phyloP scores from a whole-genome alignment of 2,113 vertebrate genomes.

The Leucosticte australis region DNA sequence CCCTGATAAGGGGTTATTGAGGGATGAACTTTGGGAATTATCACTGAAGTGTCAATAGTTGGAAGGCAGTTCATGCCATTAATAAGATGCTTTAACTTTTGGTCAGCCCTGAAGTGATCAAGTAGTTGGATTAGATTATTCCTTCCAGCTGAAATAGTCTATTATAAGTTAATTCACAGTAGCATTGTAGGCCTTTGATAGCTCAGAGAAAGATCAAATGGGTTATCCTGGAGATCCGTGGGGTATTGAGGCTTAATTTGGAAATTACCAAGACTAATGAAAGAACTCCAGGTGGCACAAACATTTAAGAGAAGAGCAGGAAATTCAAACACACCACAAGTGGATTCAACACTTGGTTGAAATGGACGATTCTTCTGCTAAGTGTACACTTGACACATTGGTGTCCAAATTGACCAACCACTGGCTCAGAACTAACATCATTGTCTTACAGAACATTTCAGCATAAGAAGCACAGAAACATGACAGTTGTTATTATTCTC shows the following conservation, averaged over 20 bases:
- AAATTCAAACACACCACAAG: not conserved
- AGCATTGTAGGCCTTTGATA: not conserved
- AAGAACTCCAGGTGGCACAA: not conserved
- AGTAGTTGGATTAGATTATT: not conserved
- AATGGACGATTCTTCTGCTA: not conserved
- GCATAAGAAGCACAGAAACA: not conserved
- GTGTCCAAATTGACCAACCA: not conserved
- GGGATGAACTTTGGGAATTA: not conserved
- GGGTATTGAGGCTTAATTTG: not conserved
- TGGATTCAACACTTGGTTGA: not conserved
- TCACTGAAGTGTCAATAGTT: not conserved
- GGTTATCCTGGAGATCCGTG: not conserved
- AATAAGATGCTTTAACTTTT: not conserved
- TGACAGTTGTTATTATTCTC: not conserved
- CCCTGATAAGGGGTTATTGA: not conserved
- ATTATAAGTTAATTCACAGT: not conserved
- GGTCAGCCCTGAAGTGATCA: not conserved
- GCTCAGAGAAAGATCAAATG: not conserved
- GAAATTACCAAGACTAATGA: not conserved
- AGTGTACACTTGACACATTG: rapidly evolving
- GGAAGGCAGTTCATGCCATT: not conserved
- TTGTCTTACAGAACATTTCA: not conserved
- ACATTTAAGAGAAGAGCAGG: not conserved
- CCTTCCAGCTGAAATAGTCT: not conserved
- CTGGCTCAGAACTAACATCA: not conserved